Percentiles rank a stretch among this genome's conserved stretches.
These are phyloP conservation scores for Cherax quadricarinatus DNA, from an alignment of 1,140 invertebrate genomes.

Conservation along the genomic window DNA sequence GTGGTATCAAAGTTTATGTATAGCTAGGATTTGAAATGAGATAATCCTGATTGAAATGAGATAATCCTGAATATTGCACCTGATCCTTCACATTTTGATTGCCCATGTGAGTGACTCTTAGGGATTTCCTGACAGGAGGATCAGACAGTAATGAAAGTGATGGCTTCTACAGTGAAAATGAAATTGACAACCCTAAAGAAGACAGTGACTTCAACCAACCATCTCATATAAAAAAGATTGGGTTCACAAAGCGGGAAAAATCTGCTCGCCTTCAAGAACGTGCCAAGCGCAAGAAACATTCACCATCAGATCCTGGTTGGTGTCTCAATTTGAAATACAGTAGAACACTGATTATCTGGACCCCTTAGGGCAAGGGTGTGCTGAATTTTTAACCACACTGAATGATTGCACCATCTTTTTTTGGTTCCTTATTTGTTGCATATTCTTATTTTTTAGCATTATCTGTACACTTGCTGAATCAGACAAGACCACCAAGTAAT, in stretches of 20 bases:
- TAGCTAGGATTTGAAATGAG: too few species aligned
- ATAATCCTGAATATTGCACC: too few species aligned
- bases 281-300: slow-evolving; percentile 1
- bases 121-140: not conserved
- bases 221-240: slow-evolving; percentile 14
- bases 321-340: not conserved
- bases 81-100: not conserved
- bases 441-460: too few species aligned
- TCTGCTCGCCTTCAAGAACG: slow-evolving; percentile 57
- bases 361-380: too few species aligned
- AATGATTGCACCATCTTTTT: not conserved
- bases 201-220: slow-evolving; percentile 42
- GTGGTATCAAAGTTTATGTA: too few species aligned
- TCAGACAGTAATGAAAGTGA: slow-evolving; percentile 58
- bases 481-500: too few species aligned
- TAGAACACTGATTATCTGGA: too few species aligned
- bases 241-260: slow-evolving; percentile 49
- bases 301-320: not conserved
- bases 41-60: too few species aligned
- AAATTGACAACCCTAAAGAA: slow-evolving; percentile 36
- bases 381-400: too few species aligned
- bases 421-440: not conserved
- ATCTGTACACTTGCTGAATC: too few species aligned
- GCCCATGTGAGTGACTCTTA: not conserved
- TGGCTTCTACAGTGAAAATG: slow-evolving; percentile 58